Conservation (phyloP, 2,888 invertebrate genomes). For the Noctua pronuba region DNA sequence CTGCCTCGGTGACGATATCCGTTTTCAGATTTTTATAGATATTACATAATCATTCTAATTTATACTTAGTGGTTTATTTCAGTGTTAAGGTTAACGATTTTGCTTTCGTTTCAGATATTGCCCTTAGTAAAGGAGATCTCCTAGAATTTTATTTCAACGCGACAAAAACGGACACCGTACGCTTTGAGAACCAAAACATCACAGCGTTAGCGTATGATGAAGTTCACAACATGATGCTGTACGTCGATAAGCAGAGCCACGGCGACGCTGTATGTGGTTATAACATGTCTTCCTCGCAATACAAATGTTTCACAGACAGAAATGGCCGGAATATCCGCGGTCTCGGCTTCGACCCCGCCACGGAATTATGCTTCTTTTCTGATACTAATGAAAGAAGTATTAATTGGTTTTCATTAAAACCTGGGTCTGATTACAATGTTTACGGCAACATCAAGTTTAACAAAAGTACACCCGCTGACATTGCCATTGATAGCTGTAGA, state of each 20-base stretch:
- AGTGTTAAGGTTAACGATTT: not conserved
- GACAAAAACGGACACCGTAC: slow-evolving; percentile 69
- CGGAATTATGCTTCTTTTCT: slow-evolving; percentile 95
- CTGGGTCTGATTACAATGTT: slow-evolving; percentile 76
- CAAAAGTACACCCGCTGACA: slow-evolving; percentile 83
- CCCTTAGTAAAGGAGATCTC: slow-evolving; percentile 92
- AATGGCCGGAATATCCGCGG: slow-evolving; percentile 91
- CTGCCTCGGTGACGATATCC: too few species aligned
- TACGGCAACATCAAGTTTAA: slow-evolving; percentile 82
- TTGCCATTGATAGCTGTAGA: slow-evolving; percentile 93
- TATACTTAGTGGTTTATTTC: too few species aligned
- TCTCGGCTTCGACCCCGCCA: slow-evolving; percentile 93
- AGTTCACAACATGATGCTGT: slow-evolving; percentile 91
- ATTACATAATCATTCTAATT: too few species aligned
- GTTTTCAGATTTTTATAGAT: too few species aligned
- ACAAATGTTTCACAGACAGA: slow-evolving; percentile 84
- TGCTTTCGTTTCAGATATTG: slow-evolving; percentile 92
- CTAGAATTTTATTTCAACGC: slow-evolving; percentile 91
- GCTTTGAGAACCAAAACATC: slow-evolving; percentile 71
- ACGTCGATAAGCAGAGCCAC: slow-evolving; percentile 91
- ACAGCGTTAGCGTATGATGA: slow-evolving; percentile 93
- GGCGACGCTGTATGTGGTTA: slow-evolving; percentile 93
- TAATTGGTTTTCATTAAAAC: slow-evolving; percentile 82
- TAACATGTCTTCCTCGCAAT: slow-evolving; percentile 79
- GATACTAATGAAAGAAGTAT: slow-evolving; percentile 92